Evolutionary conservation across 1,140 invertebrate species (phyloP).

Genomic region (Antheraea mylitta): DNA sequence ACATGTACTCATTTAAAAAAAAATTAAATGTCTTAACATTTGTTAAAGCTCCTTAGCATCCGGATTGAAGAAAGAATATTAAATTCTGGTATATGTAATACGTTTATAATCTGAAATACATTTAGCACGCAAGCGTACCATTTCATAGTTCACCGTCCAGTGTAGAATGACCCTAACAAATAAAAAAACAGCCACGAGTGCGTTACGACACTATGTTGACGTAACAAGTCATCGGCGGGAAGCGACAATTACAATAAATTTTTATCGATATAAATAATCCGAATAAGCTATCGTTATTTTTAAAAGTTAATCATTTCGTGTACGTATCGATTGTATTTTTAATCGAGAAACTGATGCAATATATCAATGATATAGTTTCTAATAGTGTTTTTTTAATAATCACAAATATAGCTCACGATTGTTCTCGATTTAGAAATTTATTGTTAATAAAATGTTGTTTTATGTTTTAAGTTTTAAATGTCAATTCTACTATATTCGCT

Average conservation of each 20-base stretch:
- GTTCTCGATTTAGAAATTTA: no score
- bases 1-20: no score
- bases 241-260: constrained; percentile 9
- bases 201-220: constrained; percentile 4
- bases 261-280: neutral
- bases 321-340: neutral
- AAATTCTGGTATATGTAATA: no score
- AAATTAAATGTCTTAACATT: no score
- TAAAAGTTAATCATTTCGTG: neutral
- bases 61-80: no score
- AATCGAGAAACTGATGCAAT: neutral
- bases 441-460: no score
- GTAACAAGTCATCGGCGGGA: constrained; percentile 6
- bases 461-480: no score
- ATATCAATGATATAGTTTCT: no score
- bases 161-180: constrained; percentile 14
- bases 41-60: no score
- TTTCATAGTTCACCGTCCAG: neutral
- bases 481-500: no score
- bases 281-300: neutral
- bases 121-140: neutral
- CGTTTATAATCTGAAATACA: neutral
- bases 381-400: no score
- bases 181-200: constrained; percentile 40
- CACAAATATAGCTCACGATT: no score